These are phyloP conservation scores for Carcinoscorpius rotundicauda DNA, from an alignment of 1,140 invertebrate genomes.

Conservation along the genomic window DNA sequence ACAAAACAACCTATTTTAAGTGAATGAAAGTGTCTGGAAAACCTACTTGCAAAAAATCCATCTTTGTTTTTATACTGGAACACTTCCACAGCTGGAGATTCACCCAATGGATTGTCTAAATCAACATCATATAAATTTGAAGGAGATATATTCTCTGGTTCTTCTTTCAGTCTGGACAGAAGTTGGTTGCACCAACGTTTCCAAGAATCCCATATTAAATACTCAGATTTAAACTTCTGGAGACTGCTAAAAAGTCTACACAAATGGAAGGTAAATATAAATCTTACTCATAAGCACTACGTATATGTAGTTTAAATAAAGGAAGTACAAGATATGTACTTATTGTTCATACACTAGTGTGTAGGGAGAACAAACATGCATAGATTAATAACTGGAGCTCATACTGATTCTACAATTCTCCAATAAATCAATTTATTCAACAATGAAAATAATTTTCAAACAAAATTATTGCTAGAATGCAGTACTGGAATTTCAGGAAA, in stretches of 20 bases:
- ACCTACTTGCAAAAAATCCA: constrained; percentile 31
- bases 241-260: neutral
- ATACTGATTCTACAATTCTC: too few species aligned
- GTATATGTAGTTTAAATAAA: too few species aligned
- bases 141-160: neutral
- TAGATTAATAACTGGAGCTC: too few species aligned
- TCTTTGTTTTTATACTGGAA: constrained; percentile 30
- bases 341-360: too few species aligned
- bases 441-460: too few species aligned
- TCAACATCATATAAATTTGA: neutral
- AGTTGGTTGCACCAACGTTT: neutral
- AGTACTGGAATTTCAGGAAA: too few species aligned
- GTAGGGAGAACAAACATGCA: too few species aligned
- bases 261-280: too few species aligned
- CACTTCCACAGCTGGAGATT: constrained; percentile 38
- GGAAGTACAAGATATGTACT: too few species aligned
- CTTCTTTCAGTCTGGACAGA: neutral
- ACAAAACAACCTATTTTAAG: constrained; percentile 10
- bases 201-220: neutral
- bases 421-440: too few species aligned
- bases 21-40: constrained; percentile 13
- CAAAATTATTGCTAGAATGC: too few species aligned
- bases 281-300: too few species aligned
- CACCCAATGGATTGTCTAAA: constrained; percentile 23
- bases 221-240: neutral